Percentiles rank a stretch among this genome's conserved stretches.
Conservation (phyloP, 1,140 invertebrate species). For the Zaprionus ghesquierei region DNA sequence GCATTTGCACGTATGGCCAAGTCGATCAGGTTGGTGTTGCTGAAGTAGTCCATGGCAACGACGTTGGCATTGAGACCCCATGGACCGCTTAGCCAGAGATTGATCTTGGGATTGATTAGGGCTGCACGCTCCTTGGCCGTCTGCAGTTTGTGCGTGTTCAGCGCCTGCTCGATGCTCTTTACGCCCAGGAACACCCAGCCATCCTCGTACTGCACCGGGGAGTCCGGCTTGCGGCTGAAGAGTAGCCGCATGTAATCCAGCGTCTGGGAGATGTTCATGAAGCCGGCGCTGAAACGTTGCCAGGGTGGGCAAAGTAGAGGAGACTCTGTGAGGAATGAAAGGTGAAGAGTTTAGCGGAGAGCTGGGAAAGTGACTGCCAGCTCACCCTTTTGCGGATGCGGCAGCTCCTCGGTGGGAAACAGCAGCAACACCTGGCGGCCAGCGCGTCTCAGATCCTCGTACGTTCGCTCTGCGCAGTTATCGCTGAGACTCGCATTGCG, state of each 20-base stretch:
- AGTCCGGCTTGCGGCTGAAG: slow-evolving; percentile 64
- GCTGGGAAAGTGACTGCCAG: not conserved
- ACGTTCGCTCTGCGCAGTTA: slow-evolving; percentile 58
- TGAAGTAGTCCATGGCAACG: slow-evolving; percentile 85
- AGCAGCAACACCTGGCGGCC: slow-evolving; percentile 53
- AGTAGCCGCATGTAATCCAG: slow-evolving; percentile 74
- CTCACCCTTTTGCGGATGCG: slow-evolving; percentile 67
- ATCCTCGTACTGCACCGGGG: slow-evolving; percentile 63
- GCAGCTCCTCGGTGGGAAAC: slow-evolving; percentile 69
- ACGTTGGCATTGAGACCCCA: slow-evolving; percentile 85
- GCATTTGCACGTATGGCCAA: slow-evolving; percentile 83
- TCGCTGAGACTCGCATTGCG: slow-evolving; percentile 41
- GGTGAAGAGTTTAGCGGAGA: not conserved
- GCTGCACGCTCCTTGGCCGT: slow-evolving; percentile 70
- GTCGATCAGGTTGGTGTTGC: slow-evolving; percentile 85
- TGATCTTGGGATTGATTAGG: slow-evolving; percentile 65
- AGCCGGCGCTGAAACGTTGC: slow-evolving; percentile 72
- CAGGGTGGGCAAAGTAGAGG: slow-evolving; percentile 63
- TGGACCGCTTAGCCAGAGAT: slow-evolving; percentile 67
- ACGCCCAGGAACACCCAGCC: slow-evolving; percentile 74
- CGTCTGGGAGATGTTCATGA: slow-evolving; percentile 64
- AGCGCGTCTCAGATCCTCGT: slow-evolving; percentile 42
- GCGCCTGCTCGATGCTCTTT: slow-evolving; percentile 63
- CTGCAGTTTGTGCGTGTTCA: slow-evolving; percentile 61
- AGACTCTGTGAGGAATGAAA: slow-evolving; percentile 50